Evolutionary conservation across 2,888 invertebrate species (phyloP), one percentile per base, ranked within the genome.

Genomic region (Microplitis manilae): DNA sequence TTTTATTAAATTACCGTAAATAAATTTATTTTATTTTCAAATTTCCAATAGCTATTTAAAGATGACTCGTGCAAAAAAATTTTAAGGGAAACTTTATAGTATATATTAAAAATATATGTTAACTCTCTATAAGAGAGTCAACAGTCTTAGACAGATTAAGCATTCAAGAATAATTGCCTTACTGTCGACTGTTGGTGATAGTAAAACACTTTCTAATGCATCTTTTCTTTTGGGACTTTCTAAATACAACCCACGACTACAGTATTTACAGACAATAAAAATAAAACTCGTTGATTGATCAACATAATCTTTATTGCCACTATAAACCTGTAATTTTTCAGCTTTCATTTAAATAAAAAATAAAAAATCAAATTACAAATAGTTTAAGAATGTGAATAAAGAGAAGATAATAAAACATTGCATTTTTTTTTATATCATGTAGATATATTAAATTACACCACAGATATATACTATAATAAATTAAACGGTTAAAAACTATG

Each of bases 181-280:
- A 17, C 41, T 77, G 79, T 78, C 77, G 15, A 20, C 15, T 7
- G 17, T 65, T 50, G 50, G 50, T 15, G 38, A 77, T 70, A 79
- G 84, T 85, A 85, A 83, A 84, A 82, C 85, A 83, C 86, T 86
- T 86, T 86, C 86, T 86, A 86, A 86, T 85, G 84, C 83, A 86
- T 85, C 83, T 80, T 71, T 68, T 70, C 70, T 70, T 70, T 50
- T 41, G 60, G 70, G 59, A 70, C 70, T 70, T 70, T 70, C 70
- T 70, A 70, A 70, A 70, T 30, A 59, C 70, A 70, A n/a, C 70
- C 38, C 70, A 60, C 70, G 60, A 30, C n/a, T 59, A 0, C 17
- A n/a, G 13, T 13, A 59, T 41, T n/a, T 20, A 30, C 13, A 50
- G 15, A 38, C 13, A 20, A 70, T 30, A 70, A 70, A 70, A 70